These are phyloP conservation scores for Anguilla japonica DNA, from an alignment of 2,113 vertebrate species.

Conservation along the genomic window DNA sequence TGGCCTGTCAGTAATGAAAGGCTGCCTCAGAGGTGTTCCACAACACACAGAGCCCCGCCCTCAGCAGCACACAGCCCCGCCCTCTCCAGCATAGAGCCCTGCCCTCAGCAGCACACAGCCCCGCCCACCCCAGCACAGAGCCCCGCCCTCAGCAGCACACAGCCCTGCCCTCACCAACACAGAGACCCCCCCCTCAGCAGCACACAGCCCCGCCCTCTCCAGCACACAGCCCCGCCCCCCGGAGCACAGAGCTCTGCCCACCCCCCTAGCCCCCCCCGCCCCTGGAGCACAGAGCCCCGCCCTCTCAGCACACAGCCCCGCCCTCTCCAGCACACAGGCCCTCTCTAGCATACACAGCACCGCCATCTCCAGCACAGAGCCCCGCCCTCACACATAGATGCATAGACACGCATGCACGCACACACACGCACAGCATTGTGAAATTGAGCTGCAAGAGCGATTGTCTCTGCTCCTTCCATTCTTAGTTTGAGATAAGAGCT, in stretches of 20 bases:
- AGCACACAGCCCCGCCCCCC: not conserved
- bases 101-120: too few relatives aligned
- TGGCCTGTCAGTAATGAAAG: slow-evolving; percentile 4
- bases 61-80: not conserved
- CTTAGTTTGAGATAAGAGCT: not conserved
- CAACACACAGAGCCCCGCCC: not conserved
- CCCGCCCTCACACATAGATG: too few relatives aligned
- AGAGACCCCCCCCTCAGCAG: too few relatives aligned
- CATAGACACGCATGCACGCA: not conserved
- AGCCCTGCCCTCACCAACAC: too few relatives aligned
- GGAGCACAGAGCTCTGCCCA: not conserved
- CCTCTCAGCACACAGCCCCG: not conserved
- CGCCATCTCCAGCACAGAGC: not conserved
- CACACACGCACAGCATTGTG: not conserved
- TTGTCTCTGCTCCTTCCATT: not conserved
- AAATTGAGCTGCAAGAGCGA: not conserved
- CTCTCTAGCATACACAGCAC: not conserved
- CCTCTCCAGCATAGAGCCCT: too few relatives aligned
- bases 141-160: too few relatives aligned
- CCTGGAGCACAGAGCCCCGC: too few relatives aligned
- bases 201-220: not conserved
- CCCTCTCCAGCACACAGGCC: not conserved
- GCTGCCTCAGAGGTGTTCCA: too few relatives aligned
- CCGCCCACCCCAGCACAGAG: too few relatives aligned
- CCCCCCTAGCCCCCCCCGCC: too few relatives aligned